phyloP scores from a whole-genome alignment of 2,888 invertebrate genomes.

The Tubulanus polymorphus region DNA sequence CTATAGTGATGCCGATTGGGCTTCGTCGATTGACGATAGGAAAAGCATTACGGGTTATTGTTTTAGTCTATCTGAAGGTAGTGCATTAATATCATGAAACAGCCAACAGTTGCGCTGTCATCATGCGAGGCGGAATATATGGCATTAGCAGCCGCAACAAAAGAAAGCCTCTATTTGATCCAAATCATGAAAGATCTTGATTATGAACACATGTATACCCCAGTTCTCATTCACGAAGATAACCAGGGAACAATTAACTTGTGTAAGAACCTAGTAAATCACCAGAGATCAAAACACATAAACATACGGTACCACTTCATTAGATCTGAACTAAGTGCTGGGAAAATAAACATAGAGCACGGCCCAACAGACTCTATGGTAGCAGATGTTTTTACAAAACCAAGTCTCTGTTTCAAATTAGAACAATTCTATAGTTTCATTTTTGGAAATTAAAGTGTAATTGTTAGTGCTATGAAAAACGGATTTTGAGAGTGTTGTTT shows the following conservation, averaged over 20 bases:
- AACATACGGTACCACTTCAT: constrained; percentile 11
- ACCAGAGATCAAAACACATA: constrained; percentile 14
- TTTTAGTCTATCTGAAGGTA: constrained; percentile 5
- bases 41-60: constrained; percentile 7
- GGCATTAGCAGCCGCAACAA: constrained; percentile 19
- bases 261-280: constrained; percentile 11
- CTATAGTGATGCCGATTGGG: constrained; percentile 1
- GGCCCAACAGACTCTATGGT: constrained; percentile 1
- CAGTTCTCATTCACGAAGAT: constrained; percentile 2
- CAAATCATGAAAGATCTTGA: constrained; percentile 9
- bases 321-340: background rate
- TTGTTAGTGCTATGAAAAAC: too few relatives aligned
- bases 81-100: constrained; percentile 16
- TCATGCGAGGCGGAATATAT: constrained; percentile 29
- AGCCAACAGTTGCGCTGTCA: constrained; percentile 21
- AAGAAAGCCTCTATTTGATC: constrained; percentile 19
- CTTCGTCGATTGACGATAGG: background rate
- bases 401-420: constrained; percentile 5
- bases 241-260: constrained; percentile 12
- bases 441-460: too few relatives aligned
- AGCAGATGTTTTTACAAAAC: constrained; percentile 12
- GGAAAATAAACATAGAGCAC: background rate
- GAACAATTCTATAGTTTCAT: too few relatives aligned
- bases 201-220: background rate
- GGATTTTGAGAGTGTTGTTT: too few relatives aligned